Evolutionary conservation across 1,140 invertebrate genomes (phyloP), one percentile per base, ranked within the genome.

Genomic region (Ostrea denselamellosa): DNA sequence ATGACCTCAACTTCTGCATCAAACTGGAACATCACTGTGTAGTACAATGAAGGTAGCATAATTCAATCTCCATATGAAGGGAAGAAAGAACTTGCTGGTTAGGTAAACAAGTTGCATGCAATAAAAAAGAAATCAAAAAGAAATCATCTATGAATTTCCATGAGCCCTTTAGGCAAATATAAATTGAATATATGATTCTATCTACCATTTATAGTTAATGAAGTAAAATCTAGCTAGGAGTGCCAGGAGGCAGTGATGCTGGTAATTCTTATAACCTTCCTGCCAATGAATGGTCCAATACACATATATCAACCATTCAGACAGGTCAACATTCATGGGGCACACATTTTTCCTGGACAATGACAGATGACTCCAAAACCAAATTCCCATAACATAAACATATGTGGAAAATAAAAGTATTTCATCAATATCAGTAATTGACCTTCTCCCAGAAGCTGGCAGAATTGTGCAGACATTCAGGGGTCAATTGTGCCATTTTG

Each of bases 361-460:
- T 77, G 68, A 77, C 8, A 28, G 68, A 77, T 77, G 68, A 77
- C 68, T 8, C 68, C 68, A 77, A 77, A 77, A 77, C 17, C 68
- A 77, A 77, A 77, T 77, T 77, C 68, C 68, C 68, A 77, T 77
- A 77, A 77, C 68, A 77, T 77, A 14, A 77, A 77, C 68, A 77
- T 77, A 34, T 77, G 68, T 77, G 68, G 68, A 77, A 77, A 77
- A 77, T 77, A 25, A 25, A 77, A 28, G 68, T 77, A 77, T 77
- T 77, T 77, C 68, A 77, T 77, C 68, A 77, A 77, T 77, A 77
- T 28, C 68, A 77, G 68, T 77, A 77, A 77, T 77, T 77, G 68
- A 77, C 68, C 68, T 77, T 77, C 68, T 62, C 56, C n/a, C 56
- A 62, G 56, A 62, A 62, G 68, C 25, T 77, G 68, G 22, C 68